Base-by-base conservation (phyloP, 1,140 invertebrate genomes). In the Drosophila bocki region DNA sequence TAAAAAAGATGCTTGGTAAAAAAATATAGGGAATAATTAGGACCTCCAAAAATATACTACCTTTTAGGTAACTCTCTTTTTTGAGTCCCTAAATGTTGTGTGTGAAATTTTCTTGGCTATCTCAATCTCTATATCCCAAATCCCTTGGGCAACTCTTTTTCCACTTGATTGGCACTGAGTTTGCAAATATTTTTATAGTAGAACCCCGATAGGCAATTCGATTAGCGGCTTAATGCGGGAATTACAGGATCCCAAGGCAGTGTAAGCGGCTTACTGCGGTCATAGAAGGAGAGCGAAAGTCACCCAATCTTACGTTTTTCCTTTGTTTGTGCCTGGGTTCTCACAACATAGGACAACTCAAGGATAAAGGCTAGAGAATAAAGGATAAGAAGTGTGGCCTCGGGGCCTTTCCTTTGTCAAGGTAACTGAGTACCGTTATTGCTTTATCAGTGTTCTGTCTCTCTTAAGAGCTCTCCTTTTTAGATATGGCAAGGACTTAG, bases 111-210 rank as follows among this genome's bases (percentile, higher is more conserved):
- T 45, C 22, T 22, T 32, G 15, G 7, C 8, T 12, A 47, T 69
- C n/a, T 48, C 3, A n/a, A 39, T 69, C 39, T 69, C 39, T 47
- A 0, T 17, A 39, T 17, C 12, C 1, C 17, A 22, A 44, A 37
- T 3, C 26, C 19, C 41, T 32, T 58, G 9, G 15, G 12, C 22
- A 47, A 69, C 58, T 42, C 33, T 37, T 67, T 56, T 82, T 78
- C 45, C 80, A 75, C 68, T 75, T 82, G 80, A 79, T 64, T 84
- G 47, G 19, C 35, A 39, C 51, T 0, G n/a, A 42, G 22, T 59
- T 51, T 39, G 54, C 48, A 48, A 63, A 68, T 62, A 61, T 82
- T 58, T 67, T 60, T 50, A 72, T 60, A 60, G 12, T 3, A 26
- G 3, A 54, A 26, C 29, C 41, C 48, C 41, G 35, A 72, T 72